Evolutionary conservation across 1,140 invertebrate genomes (phyloP), one percentile per base, ranked within the genome.

Genomic region (Aporrectodea caliginosa): DNA sequence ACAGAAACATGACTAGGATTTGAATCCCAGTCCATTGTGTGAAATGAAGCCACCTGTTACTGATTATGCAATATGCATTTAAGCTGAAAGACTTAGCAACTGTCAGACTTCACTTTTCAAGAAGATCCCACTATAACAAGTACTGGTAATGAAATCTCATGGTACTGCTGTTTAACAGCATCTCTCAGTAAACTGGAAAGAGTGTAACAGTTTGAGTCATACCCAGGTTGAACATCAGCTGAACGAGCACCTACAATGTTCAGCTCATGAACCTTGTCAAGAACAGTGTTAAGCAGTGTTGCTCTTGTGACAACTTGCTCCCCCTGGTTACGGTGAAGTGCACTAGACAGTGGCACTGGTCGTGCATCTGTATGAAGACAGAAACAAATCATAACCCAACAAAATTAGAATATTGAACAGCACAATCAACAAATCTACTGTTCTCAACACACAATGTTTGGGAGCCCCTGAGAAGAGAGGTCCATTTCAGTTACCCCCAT

Each of bases 271-370:
- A 87, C 82, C 74, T 85, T 85, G 27, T 86, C 85, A 82, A 87
- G 82, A 16, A 87, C 82, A 1, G 85, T 83, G 34, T 85, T 43
- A 30, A 87, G 83, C 58, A 87, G 80, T 27, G 82, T 80, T 27
- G 87, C 83, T 80, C 83, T 80, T 0, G 84, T 86, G 35, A 85
- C 81, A 43, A 83, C 83, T 75, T 81, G 79, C 69, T 75, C 77
- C 2, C 81, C 71, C 27, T 70, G 81, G 1, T 75, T 78, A n/a
- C 83, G 82, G 12, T 84, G 84, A 1, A 89, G 83, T n/a, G 83
- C 82, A 1, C 86, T 86, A 14, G 88, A 89, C 81, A 89, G 80
- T 14, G 88, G 88, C 30, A 83, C 82, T 16, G 86, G 86, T 30
- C 83, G 80, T 70, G 74, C 77, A 43, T 86, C 84, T 87, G 79